These are phyloP conservation scores for Pygocentrus nattereri DNA, from an alignment of 2,797 vertebrate genomes.

Conservation along the genomic window DNA sequence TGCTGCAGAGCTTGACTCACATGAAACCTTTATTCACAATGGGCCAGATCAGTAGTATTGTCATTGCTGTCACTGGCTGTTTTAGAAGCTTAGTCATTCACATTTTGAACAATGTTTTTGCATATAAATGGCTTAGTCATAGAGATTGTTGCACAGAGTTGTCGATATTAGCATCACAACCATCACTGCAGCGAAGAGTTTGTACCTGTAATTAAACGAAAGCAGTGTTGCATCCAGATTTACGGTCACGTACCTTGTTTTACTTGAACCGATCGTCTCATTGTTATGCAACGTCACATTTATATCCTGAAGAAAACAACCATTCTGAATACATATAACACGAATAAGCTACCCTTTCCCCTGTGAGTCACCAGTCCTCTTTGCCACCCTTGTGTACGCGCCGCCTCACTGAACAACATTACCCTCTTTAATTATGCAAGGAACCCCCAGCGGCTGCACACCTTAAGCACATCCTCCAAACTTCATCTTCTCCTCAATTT, in stretches of 20 bases:
- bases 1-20: constrained; percentile 17
- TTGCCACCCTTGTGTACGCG: neutral
- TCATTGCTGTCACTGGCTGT: constrained; percentile 26
- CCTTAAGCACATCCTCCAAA: neutral
- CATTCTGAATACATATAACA: neutral
- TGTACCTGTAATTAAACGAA: neutral
- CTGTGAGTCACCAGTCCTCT: constrained; percentile 1
- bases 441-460: neutral
- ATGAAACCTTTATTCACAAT: constrained; percentile 29
- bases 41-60: constrained; percentile 12
- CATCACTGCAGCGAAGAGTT: neutral
- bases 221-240: neutral
- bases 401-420: constrained; percentile 4
- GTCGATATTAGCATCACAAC: neutral
- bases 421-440: constrained; percentile 4
- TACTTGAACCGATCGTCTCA: neutral
- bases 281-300: neutral
- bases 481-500: neutral
- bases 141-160: neutral
- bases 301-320: neutral
- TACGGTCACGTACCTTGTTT: neutral
- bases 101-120: constrained; percentile 14
- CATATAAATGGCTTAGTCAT: constrained; percentile 24
- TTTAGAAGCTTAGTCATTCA: constrained; percentile 31
- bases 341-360: neutral